Evolutionary conservation across 2,113 vertebrate species (phyloP), one percentile per base, ranked within the genome.

Genomic region (Chlorodrepanis virens): DNA sequence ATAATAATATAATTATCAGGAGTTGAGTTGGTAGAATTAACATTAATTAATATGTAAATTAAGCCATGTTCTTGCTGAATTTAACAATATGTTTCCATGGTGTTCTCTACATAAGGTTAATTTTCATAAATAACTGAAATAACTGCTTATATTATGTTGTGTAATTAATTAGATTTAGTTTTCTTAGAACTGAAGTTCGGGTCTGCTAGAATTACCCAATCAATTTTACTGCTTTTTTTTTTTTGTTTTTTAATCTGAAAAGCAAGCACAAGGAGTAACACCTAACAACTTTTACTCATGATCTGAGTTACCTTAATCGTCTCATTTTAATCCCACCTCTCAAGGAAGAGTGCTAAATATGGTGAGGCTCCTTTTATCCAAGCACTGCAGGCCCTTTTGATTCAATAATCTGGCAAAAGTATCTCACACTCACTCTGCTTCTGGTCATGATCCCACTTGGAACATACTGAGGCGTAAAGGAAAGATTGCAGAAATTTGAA

Each of bases 1-100:
- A 10, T 96, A 93, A 91, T 89, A 54, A 44, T 50, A 54, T 45
- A 90, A 92, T 93, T 93, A 93, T 91, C 47, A 90, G 35, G 40
- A 85, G 29, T 10, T 12, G 10, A 21, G 17, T 63, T 85, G 12
- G 37, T 35, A 90, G 12, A 82, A 92, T 82, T 82, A 61, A 87
- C 83, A 7, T 90, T 56, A 91, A 96, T 78, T 85, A 89, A 79
- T 68, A 90, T 35, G 37, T 8, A 95, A 89, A 96, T 79, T 89
- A 77, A 83, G 6, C 14, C 10, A 40, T 27, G 6, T 42, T 83
- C 53, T 40, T 74, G 28, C 12, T 91, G 28, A 83, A 82, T 83
- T 87, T 65, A 84, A 59, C 37, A 71, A 27, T 50, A 63, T 60
- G 25, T 85, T 94, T 84, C 61, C 57, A 60, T 59, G 29, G 35